Evolutionary conservation across 2,888 invertebrate species (phyloP), one percentile per base, ranked within the genome.

Genomic region (Ochropacha duplaris): DNA sequence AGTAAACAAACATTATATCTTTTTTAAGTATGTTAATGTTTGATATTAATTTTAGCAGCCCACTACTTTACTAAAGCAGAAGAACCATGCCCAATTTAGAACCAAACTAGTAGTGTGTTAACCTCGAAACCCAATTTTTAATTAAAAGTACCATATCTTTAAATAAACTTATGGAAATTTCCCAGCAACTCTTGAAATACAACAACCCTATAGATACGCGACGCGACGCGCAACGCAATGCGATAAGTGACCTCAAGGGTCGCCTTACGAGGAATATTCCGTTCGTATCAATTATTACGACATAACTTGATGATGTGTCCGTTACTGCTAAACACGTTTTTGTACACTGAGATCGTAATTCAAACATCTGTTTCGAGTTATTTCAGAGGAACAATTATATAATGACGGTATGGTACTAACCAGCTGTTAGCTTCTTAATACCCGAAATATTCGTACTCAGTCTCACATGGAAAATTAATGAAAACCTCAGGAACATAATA

Each of bases 221-320:
- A n/a, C n/a, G n/a, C n/a, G n/a, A n/a, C n/a, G n/a, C n/a, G 61
- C 65, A 65, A 57, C 61, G 34, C 55, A 28, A 54, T 56, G 54
- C 50, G 70, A 70, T 69, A 72, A 61, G 57, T 66, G 70, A 71
- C 72, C 71, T 11, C 64, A 44, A 51, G 65, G 69, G 75, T 72
- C 74, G 64, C 56, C 58, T 62, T 62, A 61, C 58, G 58, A 59
- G 77, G 70, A 79, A 79, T 72, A 72, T 79, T 79, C 79, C 80
- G 62, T 64, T 69, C 66, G 61, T 56, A 49, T 59, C 64, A 62
- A 65, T 75, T 70, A 65, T 75, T 70, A 76, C 69, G 66, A 70
- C 62, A 76, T 65, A 52, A 63, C 56, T 39, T 44, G 56, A 55
- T 56, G 57, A 51, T 64, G 62, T 51, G 16, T 28, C 16, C 51